A percentile compares a stretch with the other conserved stretches of the same genome.
phyloP scores from a whole-genome alignment of 1,140 invertebrate genomes.

The Planococcus citri region DNA sequence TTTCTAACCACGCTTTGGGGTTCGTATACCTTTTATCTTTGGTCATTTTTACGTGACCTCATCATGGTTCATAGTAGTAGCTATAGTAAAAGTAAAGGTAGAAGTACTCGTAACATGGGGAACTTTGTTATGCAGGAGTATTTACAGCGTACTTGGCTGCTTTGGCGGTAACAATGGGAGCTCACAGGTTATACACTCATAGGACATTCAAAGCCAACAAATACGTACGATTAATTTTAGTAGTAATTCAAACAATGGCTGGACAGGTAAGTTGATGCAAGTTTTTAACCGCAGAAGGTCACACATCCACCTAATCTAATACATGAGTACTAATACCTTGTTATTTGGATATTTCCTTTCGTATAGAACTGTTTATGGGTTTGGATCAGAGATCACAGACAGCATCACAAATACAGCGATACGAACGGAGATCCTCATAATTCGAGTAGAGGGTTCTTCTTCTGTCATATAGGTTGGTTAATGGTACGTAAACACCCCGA shows the following conservation, averaged over 20 bases:
- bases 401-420: slow-evolving; percentile 53
- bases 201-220: slow-evolving; percentile 40
- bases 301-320: no score
- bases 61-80: no score
- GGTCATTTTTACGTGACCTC: no score
- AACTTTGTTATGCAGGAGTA: no score
- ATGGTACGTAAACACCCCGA: slow-evolving; percentile 48
- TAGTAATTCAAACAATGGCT: slow-evolving; percentile 39
- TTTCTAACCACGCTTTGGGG: slow-evolving; percentile 26
- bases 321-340: background rate
- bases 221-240: slow-evolving; percentile 34
- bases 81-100: no score
- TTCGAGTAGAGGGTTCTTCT: slow-evolving; percentile 50
- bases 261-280: slow-evolving; percentile 37
- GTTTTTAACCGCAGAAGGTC: background rate
- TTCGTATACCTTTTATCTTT: slow-evolving; percentile 23
- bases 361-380: slow-evolving; percentile 30
- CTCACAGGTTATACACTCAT: slow-evolving; percentile 42
- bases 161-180: slow-evolving; percentile 36
- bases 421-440: slow-evolving; percentile 54
- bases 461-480: slow-evolving; percentile 53
- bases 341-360: background rate
- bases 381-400: slow-evolving; percentile 48
- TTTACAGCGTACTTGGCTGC: background rate
- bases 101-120: no score